Conservation (phyloP, 2,797 vertebrate genomes). For the Anguilla obscura region DNA sequence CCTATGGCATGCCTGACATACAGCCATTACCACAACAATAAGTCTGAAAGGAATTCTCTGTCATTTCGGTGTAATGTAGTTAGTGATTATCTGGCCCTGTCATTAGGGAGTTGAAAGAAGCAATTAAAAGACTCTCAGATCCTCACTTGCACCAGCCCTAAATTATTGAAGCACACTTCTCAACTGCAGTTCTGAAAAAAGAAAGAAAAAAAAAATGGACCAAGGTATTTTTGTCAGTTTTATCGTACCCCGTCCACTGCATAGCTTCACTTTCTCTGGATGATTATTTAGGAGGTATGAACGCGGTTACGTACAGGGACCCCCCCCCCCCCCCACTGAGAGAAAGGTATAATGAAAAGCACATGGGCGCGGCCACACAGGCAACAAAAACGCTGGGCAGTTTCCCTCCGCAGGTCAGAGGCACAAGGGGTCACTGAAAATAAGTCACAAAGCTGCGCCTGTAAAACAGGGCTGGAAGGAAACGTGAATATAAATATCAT, state of each 20-base stretch:
- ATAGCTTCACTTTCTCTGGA: neutral
- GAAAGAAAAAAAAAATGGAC: neutral
- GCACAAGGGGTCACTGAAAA: conserved; percentile 46
- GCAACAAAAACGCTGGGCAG: conserved; percentile 42
- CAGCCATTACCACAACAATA: neutral
- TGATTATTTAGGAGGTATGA: neutral
- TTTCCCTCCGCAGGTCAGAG: conserved; percentile 39
- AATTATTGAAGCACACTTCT: conserved; percentile 41
- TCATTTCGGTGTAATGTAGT: conserved; percentile 38
- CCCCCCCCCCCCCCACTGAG: neutral
- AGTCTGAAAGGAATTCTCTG: conserved; percentile 13
- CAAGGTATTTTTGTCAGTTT: conserved; percentile 51
- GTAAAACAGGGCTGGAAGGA: conserved; percentile 43
- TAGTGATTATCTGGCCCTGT: conserved; percentile 36
- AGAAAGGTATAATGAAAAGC: conserved; percentile 56
- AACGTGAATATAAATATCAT: conserved; percentile 21
- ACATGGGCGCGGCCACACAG: conserved; percentile 57
- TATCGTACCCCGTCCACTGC: neutral
- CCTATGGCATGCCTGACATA: neutral
- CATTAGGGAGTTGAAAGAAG: conserved; percentile 46
- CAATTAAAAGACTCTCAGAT: conserved; percentile 32
- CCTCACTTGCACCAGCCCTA: neutral
- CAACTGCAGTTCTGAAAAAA: neutral
- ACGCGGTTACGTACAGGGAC: neutral
- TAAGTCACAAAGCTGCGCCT: conserved; percentile 43